A percentile compares a stretch with the other conserved stretches of the same genome.
Conservation (phyloP, 2,888 invertebrate species). For the Ennomos fuscantarius region DNA sequence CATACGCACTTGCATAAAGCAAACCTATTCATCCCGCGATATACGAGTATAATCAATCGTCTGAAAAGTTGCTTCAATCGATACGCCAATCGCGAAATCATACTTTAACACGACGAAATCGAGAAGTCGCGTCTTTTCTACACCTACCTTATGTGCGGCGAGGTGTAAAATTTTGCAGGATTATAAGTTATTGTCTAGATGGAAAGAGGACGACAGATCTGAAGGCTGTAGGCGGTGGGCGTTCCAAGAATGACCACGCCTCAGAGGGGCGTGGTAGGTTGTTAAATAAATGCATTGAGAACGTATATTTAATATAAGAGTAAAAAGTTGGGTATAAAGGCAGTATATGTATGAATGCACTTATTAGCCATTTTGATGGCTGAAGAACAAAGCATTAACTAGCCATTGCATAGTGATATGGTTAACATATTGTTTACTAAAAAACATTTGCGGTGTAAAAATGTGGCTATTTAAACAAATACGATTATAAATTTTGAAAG, state of each 20-base stretch:
- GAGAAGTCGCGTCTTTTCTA: slow-evolving; percentile 42
- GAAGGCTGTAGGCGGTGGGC: slow-evolving; percentile 71
- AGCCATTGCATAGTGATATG: too few species aligned
- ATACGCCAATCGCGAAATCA: slow-evolving; percentile 70
- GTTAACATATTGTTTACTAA: too few species aligned
- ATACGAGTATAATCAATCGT: slow-evolving; percentile 81
- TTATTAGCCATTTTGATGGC: too few species aligned
- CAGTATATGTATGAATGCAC: not conserved
- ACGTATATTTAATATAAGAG: slow-evolving; percentile 9
- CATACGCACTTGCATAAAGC: slow-evolving; percentile 30
- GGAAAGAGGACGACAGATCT: slow-evolving; percentile 60
- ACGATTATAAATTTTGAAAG: too few species aligned
- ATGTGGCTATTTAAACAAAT: too few species aligned
- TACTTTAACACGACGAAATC: slow-evolving; percentile 50
- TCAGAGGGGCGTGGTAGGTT: slow-evolving; percentile 63
- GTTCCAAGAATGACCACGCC: slow-evolving; percentile 71
- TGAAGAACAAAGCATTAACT: too few species aligned
- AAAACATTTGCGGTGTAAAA: too few species aligned
- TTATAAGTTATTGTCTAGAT: slow-evolving; percentile 67
- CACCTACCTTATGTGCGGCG: slow-evolving; percentile 39
- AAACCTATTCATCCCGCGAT: slow-evolving; percentile 43
- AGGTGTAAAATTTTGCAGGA: slow-evolving; percentile 55
- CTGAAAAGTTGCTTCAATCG: slow-evolving; percentile 79
- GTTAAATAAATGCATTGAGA: slow-evolving; percentile 48
- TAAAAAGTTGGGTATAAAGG: not conserved